Evolutionary conservation across 2,113 vertebrate genomes (phyloP), one percentile per base, ranked within the genome.

Genomic region (Rhabdomys dilectus): DNA sequence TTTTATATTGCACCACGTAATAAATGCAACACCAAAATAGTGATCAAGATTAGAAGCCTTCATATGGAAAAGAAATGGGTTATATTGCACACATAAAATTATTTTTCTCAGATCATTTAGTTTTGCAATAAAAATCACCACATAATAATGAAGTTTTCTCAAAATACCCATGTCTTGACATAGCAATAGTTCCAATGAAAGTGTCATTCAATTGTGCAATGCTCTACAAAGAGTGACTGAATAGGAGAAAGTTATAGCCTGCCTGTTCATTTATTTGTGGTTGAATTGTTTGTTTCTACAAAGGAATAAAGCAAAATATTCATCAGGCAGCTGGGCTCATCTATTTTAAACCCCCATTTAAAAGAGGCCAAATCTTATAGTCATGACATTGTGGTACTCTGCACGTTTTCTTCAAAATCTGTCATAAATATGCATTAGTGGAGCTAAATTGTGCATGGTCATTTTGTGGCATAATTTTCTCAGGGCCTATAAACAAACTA

Each of bases 301-400:
- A 4, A 92, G 91, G 70, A 91, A 93, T 68, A 77, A 85, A 93
- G 89, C 26, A 89, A 91, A 87, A 56, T 48, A 73, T 92, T 94
- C 48, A 91, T 51, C n/a, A 82, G 64, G 9, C 26, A 73, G 53
- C 77, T 96, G 15, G 7, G 89, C 68, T 39, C 36, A 89, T 94
- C 94, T 96, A 62, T 70, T 95, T 93, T 96, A 93, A 60, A 76
- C 36, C 8, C 64, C 12, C 16, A 11, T 89, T 96, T 94, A 48
- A 95, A 90, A 94, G 10, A 80, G 75, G n/a, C 24, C 42, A 64
- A 10, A 36, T 24, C 36, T 76, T 89, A 21, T 66, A 7, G 2
- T 93, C 10, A 7, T 85, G 3, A 91, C 12, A 91, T 73, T 85
- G 72, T 78, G 11, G 11, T 91, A 73, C 2, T 85, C 31, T 80